Conservation (phyloP, 2,113 vertebrate species). For the Diadophis punctatus region DNA sequence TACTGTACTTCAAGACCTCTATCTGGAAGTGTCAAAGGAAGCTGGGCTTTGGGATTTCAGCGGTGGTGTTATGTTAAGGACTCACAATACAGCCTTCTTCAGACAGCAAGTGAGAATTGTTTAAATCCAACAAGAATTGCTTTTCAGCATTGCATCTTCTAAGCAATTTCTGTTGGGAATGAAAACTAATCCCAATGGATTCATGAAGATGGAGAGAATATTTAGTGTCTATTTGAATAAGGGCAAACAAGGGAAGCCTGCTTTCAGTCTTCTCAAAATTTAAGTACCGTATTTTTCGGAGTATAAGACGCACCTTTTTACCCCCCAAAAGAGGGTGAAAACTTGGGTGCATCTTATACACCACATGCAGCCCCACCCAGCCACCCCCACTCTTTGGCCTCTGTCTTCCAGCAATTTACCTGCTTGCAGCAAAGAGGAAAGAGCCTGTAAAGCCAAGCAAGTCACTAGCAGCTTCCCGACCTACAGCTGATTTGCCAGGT, state of each 20-base stretch:
- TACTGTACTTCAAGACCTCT: not conserved
- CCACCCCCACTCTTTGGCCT: too few relatives aligned
- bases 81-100: not conserved
- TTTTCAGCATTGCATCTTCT: not conserved
- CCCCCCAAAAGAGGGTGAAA: too few relatives aligned
- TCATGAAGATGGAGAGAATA: not conserved
- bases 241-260: not conserved
- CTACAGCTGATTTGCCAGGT: too few relatives aligned
- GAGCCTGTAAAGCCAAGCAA: too few relatives aligned
- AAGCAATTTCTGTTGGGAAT: not conserved
- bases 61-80: not conserved
- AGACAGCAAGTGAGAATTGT: not conserved
- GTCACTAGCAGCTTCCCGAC: too few relatives aligned
- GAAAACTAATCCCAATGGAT: not conserved
- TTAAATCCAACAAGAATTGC: not conserved
- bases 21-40: not conserved
- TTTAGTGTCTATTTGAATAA: not conserved
- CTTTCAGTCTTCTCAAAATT: not conserved
- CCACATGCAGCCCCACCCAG: too few relatives aligned
- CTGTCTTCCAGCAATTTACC: too few relatives aligned
- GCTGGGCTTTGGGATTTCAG: not conserved
- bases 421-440: too few relatives aligned
- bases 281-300: too few relatives aligned
- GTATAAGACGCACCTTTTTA: too few relatives aligned
- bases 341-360: too few relatives aligned